Percentiles rank a stretch among this genome's conserved stretches.
Evolutionary conservation across 1,140 invertebrate genomes (phyloP).

Genomic region (Plutomurus gul): DNA sequence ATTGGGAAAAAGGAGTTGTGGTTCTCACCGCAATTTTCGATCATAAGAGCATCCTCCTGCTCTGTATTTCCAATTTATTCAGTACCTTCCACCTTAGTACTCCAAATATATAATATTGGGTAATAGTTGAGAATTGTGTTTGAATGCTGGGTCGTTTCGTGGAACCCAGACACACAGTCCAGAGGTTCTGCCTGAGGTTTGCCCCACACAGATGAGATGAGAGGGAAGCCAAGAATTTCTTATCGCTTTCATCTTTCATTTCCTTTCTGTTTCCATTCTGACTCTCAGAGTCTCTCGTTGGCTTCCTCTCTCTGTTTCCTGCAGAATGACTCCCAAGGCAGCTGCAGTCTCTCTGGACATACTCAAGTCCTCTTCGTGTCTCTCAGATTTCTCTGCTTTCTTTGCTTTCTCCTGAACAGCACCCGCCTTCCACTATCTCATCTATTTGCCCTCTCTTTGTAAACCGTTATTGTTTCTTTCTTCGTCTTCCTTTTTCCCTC

Average conservation of each 20-base stretch:
- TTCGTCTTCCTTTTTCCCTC: background rate
- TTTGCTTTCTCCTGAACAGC: background rate
- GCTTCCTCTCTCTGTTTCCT: background rate
- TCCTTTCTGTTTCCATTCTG: slow-evolving; percentile 31
- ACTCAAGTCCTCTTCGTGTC: background rate
- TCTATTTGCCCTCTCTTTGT: background rate
- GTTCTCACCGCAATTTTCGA: no score
- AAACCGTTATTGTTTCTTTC: background rate
- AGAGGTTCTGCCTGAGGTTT: background rate
- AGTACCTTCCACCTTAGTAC: no score
- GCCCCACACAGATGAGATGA: slow-evolving; percentile 18
- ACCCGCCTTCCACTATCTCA: background rate
- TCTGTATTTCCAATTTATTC: no score
- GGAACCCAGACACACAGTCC: no score
- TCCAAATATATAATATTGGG: no score
- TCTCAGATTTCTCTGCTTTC: background rate
- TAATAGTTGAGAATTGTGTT: no score
- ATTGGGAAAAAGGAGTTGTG: no score
- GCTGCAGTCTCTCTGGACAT: background rate
- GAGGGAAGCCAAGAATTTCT: slow-evolving; percentile 33
- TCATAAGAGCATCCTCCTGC: no score
- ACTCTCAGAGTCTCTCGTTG: background rate
- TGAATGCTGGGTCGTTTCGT: no score
- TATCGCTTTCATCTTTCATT: slow-evolving; percentile 51
- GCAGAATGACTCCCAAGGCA: background rate